Percentiles rank a stretch among this genome's conserved stretches.
Evolutionary conservation across 1,140 invertebrate genomes (phyloP).

Genomic region (Temnothorax curvispinosus): DNA sequence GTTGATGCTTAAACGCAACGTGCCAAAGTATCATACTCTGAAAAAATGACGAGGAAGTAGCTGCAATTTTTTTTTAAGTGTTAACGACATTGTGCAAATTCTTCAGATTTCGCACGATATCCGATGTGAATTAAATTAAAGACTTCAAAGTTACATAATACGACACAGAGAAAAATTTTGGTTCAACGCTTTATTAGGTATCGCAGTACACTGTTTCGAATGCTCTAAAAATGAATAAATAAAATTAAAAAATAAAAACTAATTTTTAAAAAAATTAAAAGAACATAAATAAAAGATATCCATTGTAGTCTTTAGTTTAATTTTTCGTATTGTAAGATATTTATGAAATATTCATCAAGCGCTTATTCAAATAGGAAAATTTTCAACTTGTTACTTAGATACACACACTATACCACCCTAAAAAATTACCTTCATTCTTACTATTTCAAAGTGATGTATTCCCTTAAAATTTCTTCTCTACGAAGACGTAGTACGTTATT

Average conservation of each 20-base stretch:
- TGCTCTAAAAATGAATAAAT: neutral
- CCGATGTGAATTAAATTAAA: neutral
- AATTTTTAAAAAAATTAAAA: too few species aligned
- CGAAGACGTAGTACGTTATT: constrained; percentile 29
- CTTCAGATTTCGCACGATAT: neutral
- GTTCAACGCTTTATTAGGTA: neutral
- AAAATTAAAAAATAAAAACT: neutral
- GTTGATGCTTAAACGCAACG: neutral
- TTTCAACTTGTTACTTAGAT: neutral
- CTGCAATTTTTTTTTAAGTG: neutral
- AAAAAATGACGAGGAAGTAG: neutral
- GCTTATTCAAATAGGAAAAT: constrained; percentile 13
- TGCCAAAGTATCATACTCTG: neutral
- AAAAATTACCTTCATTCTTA: constrained; percentile 19
- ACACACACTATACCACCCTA: neutral
- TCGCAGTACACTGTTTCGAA: neutral
- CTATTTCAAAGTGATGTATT: neutral
- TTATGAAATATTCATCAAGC: neutral
- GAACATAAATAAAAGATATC: too few species aligned
- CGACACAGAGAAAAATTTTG: neutral
- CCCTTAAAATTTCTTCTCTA: constrained; percentile 27
- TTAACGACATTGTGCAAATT: neutral
- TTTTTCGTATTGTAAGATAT: neutral
- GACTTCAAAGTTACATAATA: neutral
- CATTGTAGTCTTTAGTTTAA: neutral